These are phyloP conservation scores for Chaetodon auriga DNA, from an alignment of 2,113 vertebrate species.

Conservation along the genomic window DNA sequence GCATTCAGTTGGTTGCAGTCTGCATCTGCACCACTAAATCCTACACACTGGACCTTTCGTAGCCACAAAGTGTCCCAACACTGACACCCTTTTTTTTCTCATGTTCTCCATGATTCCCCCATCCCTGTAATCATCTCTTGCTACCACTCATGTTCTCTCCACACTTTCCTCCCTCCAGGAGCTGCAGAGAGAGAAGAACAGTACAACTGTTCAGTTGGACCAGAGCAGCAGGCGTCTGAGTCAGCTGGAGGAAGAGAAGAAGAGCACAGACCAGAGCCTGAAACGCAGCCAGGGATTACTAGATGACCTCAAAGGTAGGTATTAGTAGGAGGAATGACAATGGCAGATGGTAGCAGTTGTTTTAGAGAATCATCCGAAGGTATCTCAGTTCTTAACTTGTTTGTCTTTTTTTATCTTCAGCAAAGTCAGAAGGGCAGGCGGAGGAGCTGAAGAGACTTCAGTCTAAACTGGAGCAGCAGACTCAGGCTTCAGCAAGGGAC, in stretches of 20 bases:
- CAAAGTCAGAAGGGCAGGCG: constrained; percentile 84
- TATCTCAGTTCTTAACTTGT: neutral
- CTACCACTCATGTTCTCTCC: constrained; percentile 4
- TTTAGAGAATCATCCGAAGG: neutral
- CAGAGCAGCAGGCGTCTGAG: constrained; percentile 81
- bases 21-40: no score
- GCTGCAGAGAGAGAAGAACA: constrained; percentile 85
- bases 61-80: no score
- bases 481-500: constrained; percentile 68
- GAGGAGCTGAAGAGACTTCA: constrained; percentile 85
- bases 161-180: constrained; percentile 79
- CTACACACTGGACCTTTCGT: no score
- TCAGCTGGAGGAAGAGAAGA: constrained; percentile 88
- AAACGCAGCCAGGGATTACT: constrained; percentile 84
- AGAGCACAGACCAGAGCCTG: constrained; percentile 80
- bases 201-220: constrained; percentile 82
- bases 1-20: no score
- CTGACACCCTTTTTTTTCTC: no score
- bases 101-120: neutral
- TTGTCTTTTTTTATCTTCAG: constrained; percentile 70
- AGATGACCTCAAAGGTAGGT: constrained; percentile 90
- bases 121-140: neutral
- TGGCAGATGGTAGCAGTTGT: neutral
- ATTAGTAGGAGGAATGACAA: neutral
- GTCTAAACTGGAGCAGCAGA: constrained; percentile 86